phyloP scores from a whole-genome alignment of 2,113 vertebrate genomes.

The Leucoraja erinaceus region DNA sequence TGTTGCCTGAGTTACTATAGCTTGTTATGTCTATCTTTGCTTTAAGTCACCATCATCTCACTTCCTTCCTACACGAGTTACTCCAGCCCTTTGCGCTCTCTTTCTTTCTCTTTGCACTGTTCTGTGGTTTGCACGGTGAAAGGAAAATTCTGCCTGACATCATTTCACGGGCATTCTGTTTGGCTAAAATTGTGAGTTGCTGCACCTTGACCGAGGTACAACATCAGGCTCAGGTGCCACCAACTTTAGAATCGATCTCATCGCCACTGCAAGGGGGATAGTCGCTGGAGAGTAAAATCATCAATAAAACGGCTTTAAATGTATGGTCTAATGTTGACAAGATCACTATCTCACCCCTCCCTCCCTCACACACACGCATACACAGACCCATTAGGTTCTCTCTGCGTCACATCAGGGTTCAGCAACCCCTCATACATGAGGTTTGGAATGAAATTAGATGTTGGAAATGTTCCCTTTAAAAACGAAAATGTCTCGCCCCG shows the following conservation, averaged over 20 bases:
- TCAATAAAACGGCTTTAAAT: background rate
- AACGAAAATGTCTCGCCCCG: background rate
- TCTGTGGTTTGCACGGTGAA: background rate
- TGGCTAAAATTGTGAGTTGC: background rate
- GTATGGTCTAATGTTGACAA: background rate
- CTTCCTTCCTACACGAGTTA: too few relatives aligned
- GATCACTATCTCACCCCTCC: too few relatives aligned
- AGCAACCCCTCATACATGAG: background rate
- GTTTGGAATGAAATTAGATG: background rate
- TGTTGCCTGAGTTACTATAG: too few relatives aligned
- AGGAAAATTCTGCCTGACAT: background rate
- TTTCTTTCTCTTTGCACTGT: background rate
- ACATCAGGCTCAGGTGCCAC: background rate
- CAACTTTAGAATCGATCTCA: background rate
- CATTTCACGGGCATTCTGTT: background rate
- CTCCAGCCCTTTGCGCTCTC: too few relatives aligned
- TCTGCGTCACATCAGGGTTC: too few relatives aligned
- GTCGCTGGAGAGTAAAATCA: background rate
- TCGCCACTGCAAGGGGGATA: background rate
- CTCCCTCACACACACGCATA: too few relatives aligned
- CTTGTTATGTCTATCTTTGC: too few relatives aligned
- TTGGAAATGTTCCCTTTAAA: background rate
- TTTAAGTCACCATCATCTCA: too few relatives aligned
- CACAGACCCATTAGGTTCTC: too few relatives aligned
- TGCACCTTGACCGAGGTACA: background rate